These are phyloP conservation scores for Bombylius discolor DNA, from an alignment of 2,888 invertebrate genomes.

Conservation along the genomic window DNA sequence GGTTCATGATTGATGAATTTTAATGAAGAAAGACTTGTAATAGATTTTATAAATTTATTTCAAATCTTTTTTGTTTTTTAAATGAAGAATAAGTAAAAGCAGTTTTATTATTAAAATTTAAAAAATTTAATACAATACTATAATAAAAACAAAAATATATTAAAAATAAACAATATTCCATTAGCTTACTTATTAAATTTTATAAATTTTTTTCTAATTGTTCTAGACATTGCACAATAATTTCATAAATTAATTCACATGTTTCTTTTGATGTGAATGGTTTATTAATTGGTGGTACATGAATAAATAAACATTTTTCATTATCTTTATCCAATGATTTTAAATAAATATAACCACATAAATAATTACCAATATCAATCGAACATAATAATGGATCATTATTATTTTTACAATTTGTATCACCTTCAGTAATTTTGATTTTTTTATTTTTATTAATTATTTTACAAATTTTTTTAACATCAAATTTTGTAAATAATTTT, in stretches of 20 bases:
- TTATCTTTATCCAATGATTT: slow-evolving; percentile 51
- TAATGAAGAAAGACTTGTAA: too few relatives aligned
- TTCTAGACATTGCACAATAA: slow-evolving; percentile 29
- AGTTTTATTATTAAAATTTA: too few relatives aligned
- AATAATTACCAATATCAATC: slow-evolving; percentile 41
- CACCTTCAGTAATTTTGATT: neutral
- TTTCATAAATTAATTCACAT: slow-evolving; percentile 37
- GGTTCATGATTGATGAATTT: too few relatives aligned
- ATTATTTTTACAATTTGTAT: neutral
- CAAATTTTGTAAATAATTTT: slow-evolving; percentile 23
- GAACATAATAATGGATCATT: slow-evolving; percentile 14
- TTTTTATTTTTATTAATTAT: slow-evolving; percentile 9
- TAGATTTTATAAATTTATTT: too few relatives aligned
- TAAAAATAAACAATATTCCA: too few relatives aligned
- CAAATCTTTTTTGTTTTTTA: too few relatives aligned
- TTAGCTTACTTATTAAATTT: neutral
- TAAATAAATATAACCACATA: slow-evolving; percentile 68
- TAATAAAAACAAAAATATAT: too few relatives aligned
- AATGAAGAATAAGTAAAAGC: too few relatives aligned
- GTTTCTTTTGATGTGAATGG: slow-evolving; percentile 48
- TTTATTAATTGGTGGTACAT: slow-evolving; percentile 55
- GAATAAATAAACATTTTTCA: slow-evolving; percentile 53
- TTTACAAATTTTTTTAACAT: slow-evolving; percentile 37
- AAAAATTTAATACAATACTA: too few relatives aligned
- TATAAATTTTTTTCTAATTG: slow-evolving; percentile 16